These are phyloP conservation scores for Garrulus glandarius DNA, from an alignment of 2,797 vertebrate species.

Conservation along the genomic window DNA sequence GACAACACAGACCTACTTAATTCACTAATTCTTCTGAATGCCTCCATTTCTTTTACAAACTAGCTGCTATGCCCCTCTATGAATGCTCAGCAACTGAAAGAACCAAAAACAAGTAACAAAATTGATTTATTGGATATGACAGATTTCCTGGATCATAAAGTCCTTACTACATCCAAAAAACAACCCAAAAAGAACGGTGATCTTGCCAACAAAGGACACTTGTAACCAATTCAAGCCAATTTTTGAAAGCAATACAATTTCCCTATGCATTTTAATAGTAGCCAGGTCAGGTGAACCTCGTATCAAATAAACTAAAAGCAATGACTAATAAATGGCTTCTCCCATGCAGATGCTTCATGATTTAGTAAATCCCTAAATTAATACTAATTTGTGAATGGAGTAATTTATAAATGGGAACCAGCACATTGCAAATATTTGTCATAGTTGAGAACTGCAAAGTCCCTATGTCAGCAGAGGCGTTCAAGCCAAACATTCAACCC, in stretches of 20 bases:
- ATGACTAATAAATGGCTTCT: neutral
- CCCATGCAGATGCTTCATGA: neutral
- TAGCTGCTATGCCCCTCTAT: neutral
- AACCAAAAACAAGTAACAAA: neutral
- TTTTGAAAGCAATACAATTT: neutral
- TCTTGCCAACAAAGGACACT: neutral
- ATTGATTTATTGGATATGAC: constrained; percentile 1
- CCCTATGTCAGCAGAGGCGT: neutral
- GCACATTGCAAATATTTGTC: neutral
- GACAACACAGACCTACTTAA: constrained; percentile 20
- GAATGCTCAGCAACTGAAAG: constrained; percentile 1
- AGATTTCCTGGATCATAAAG: neutral
- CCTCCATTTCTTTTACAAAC: constrained; percentile 25
- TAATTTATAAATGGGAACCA: neutral
- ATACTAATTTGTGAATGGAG: neutral
- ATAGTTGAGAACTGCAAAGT: neutral
- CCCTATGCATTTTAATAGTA: neutral
- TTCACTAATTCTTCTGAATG: constrained; percentile 42
- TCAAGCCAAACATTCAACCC: neutral
- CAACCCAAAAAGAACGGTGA: neutral
- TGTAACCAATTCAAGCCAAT: neutral
- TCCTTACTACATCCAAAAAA: neutral
- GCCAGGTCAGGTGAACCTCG: neutral
- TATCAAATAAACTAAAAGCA: neutral
- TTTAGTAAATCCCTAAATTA: neutral